A percentile compares a stretch with the other conserved stretches of the same genome.
Conservation (phyloP, 2,888 invertebrate species). For the Drosophila gaucha region DNA sequence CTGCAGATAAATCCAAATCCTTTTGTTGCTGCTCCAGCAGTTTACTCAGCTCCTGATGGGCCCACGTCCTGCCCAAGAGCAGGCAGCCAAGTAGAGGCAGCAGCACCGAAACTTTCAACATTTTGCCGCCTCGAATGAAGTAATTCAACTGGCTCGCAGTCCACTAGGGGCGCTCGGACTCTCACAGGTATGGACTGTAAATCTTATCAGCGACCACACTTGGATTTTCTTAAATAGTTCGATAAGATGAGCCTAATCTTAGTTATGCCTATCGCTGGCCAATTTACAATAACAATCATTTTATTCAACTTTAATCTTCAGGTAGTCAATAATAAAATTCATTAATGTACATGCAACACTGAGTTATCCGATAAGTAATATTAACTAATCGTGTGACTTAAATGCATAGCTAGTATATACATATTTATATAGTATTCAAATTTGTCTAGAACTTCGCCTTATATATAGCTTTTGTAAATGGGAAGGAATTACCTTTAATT, state of each 20-base stretch:
- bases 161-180: slow-evolving; percentile 9
- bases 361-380: background rate
- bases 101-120: slow-evolving; percentile 36
- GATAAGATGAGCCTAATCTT: slow-evolving; percentile 63
- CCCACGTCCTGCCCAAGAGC: slow-evolving; percentile 17
- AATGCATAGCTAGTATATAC: background rate
- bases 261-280: slow-evolving; percentile 39
- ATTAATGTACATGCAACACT: slow-evolving; percentile 6
- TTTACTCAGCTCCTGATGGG: slow-evolving; percentile 48
- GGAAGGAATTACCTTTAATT: too few species aligned
- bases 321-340: slow-evolving; percentile 6
- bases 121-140: slow-evolving; percentile 24
- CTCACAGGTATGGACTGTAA: slow-evolving; percentile 29
- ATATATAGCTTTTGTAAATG: too few species aligned
- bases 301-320: slow-evolving; percentile 15
- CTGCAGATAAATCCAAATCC: slow-evolving; percentile 54
- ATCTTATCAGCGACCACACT: slow-evolving; percentile 57
- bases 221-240: slow-evolving; percentile 54
- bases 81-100: slow-evolving; percentile 33
- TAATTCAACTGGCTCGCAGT: slow-evolving; percentile 40
- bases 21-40: slow-evolving; percentile 51
- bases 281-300: slow-evolving; percentile 10
- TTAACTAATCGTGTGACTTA: slow-evolving; percentile 6
- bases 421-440: too few species aligned
- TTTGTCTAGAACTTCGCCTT: too few species aligned